Conservation (phyloP, 2,797 vertebrate genomes). For the Lepidocolaptes lacrymiger region DNA sequence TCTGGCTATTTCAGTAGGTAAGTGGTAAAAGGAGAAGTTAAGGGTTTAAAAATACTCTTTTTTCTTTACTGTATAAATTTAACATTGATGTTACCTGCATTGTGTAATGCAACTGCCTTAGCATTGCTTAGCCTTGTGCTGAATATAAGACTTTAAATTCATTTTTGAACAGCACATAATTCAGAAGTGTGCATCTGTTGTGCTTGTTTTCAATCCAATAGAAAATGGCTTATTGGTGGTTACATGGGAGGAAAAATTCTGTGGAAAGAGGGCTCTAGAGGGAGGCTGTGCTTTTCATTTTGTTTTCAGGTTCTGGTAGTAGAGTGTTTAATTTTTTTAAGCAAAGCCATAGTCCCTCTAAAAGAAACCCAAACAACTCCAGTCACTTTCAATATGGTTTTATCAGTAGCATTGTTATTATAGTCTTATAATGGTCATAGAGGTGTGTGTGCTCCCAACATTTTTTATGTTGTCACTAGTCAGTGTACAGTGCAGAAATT, state of each 20-base stretch:
- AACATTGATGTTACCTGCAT: not conserved
- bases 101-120: not conserved
- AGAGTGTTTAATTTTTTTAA: not conserved
- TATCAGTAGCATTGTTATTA: not conserved
- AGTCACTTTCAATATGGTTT: not conserved
- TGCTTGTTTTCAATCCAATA: not conserved
- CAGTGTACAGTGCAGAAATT: not conserved
- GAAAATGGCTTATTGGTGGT: not conserved
- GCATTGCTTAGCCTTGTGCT: not conserved
- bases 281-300: not conserved
- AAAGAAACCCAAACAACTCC: rapidly evolving
- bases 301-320: not conserved
- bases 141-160: not conserved
- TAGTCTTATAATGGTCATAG: not conserved
- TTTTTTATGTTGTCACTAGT: not conserved
- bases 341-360: not conserved
- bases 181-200: not conserved
- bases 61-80: not conserved
- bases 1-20: slow-evolving; percentile 92
- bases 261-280: not conserved
- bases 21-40: slow-evolving; percentile 40
- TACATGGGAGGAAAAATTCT: not conserved
- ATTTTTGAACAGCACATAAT: not conserved
- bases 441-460: not conserved
- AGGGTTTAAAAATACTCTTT: not conserved